Percentiles rank a stretch among this genome's conserved stretches.
These are phyloP conservation scores for Zaprionus obscuricornis DNA, from an alignment of 2,888 invertebrate species.

Conservation along the genomic window DNA sequence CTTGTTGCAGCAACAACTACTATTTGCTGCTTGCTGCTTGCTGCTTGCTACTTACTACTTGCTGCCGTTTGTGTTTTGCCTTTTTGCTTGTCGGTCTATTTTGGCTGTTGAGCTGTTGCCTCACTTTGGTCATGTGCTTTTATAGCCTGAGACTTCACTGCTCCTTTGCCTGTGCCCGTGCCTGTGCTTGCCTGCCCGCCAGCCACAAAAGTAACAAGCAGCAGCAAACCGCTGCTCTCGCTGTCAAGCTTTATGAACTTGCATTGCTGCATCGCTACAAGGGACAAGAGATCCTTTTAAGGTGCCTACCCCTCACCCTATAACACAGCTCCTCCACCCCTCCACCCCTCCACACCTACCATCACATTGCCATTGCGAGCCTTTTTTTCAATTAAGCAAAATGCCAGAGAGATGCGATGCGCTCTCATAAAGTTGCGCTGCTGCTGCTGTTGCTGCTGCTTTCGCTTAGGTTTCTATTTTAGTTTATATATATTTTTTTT, in stretches of 20 bases:
- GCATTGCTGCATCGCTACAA: conserved; percentile 61
- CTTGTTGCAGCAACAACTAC: conserved; percentile 8
- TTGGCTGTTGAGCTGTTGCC: conserved; percentile 47
- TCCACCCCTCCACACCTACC: conserved; percentile 16
- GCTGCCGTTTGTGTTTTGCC: conserved; percentile 21
- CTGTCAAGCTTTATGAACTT: conserved; percentile 73
- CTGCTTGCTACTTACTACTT: conserved; percentile 31
- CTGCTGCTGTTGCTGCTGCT: conserved; percentile 26
- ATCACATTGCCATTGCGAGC: conserved; percentile 38
- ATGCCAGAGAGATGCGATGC: conserved; percentile 60
- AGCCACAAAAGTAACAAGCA: no score
- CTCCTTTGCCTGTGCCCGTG: not conserved
- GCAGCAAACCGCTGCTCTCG: no score
- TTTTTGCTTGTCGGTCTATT: conserved; percentile 56
- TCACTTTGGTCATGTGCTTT: conserved; percentile 72
- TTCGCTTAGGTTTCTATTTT: no score
- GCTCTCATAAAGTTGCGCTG: conserved; percentile 63
- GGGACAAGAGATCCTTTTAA: conserved; percentile 70
- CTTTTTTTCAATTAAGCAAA: conserved; percentile 75
- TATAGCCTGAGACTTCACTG: conserved; percentile 48
- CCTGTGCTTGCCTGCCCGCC: no score
- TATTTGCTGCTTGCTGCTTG: conserved; percentile 28
- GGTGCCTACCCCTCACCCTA: conserved; percentile 38
- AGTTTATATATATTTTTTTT: no score
- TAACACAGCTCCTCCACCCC: not conserved